Base-by-base conservation (phyloP, 2,113 vertebrate genomes). In the Callaeas wilsoni region DNA sequence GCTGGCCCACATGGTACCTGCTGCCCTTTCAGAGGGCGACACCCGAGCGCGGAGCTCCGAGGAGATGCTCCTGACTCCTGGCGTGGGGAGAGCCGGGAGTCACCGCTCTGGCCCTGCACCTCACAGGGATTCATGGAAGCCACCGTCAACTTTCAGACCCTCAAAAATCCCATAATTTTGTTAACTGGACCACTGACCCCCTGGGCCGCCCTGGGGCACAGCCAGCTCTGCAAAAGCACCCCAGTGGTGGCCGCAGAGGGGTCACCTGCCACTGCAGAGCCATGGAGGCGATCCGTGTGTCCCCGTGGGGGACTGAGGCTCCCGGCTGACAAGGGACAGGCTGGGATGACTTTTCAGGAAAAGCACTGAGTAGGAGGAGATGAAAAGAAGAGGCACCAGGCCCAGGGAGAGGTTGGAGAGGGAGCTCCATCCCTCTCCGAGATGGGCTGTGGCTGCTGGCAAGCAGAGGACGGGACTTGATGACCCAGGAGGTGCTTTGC, bases 151-250 rank as follows among this genome's bases (percentile, higher is more conserved):
- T 32, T 26, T 19, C 3, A 2, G 11, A 32, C 18, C 37, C 18
- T 16, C 22, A 6, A 23, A 65, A 65, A 75, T 8, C 19, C 35
- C 6, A 0, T 9, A 0, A 16, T 21, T 33, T 32, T 30, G 18
- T 50, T 70, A 20, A 11, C 0, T 3, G 49, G 42, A 42, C 13
- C 0, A 0, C 37, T 32, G 29, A 23, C 13, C 18, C 55, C 5
- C 0, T 7, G 3, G 53, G 29, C 3, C 33, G 46, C 55, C 5
- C 0, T 7, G 3, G 53, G 29, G 4, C 33, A 49, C 0, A 0
- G 3, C 10, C 10, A 8, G n/a, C 46, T 49, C 78, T 55, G 55
- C 22, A 12, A 81, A 59, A 69, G 5, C 57, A 33, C 20, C 79
- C 26, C 4, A 0, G 44, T 0, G 3, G 63, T 60, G 70, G 33